A percentile compares a stretch with the other conserved stretches of the same genome.
phyloP scores from a whole-genome alignment of 2,113 vertebrate genomes.

The Melospiza melodia region DNA sequence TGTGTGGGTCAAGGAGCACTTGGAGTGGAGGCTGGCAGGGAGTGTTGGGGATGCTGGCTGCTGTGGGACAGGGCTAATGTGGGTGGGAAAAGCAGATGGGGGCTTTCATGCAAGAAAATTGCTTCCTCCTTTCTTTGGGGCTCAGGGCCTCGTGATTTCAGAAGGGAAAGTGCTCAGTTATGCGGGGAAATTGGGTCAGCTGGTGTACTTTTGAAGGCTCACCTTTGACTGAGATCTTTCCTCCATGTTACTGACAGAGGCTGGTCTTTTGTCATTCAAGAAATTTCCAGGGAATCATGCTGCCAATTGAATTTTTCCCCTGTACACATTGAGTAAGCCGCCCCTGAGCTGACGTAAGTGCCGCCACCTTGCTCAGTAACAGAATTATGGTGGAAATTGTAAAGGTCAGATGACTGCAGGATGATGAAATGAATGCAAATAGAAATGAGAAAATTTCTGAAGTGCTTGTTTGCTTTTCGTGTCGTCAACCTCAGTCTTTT shows the following conservation, averaged over 20 bases:
- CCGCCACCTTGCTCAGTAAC: neutral
- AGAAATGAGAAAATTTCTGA: neutral
- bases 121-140: neutral
- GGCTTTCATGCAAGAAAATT: neutral
- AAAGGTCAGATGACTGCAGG: neutral
- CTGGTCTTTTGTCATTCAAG: accelerated
- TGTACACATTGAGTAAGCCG: neutral
- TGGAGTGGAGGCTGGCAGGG: accelerated
- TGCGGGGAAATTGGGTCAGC: neutral
- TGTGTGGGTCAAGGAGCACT: neutral
- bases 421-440: neutral
- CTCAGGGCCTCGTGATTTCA: neutral
- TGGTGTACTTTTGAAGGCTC: neutral
- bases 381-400: neutral
- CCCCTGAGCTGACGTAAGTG: neutral
- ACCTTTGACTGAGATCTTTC: neutral
- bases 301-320: neutral
- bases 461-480: neutral
- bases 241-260: neutral
- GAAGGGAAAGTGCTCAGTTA: neutral
- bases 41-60: accelerated
- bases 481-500: accelerated
- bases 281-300: neutral
- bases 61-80: neutral
- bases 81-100: neutral